Percentiles rank a stretch among this genome's conserved stretches.
phyloP scores from a whole-genome alignment of 2,113 vertebrate genomes.

The Colistium nudipinnis region DNA sequence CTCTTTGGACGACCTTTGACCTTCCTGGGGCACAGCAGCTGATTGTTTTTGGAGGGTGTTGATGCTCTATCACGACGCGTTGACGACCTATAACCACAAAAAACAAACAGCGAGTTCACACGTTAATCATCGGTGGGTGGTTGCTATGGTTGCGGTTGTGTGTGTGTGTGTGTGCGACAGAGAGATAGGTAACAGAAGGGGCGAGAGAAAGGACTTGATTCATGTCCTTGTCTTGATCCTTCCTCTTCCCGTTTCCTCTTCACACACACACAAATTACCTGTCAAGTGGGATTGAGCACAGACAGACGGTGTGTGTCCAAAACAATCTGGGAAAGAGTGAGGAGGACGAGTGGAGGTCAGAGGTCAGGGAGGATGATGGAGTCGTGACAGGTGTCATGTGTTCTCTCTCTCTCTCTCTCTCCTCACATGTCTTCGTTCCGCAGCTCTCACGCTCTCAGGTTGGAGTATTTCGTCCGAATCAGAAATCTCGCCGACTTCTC shows the following conservation, averaged over 20 bases:
- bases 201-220: conserved; percentile 26
- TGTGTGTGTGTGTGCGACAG: not conserved
- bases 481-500: too few relatives aligned
- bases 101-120: not conserved
- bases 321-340: conserved; percentile 57
- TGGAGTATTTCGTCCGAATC: too few relatives aligned
- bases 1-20: conserved; percentile 69
- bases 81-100: not conserved
- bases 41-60: conserved; percentile 16
- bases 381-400: conserved; percentile 75
- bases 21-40: conserved; percentile 53
- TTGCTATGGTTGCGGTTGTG: not conserved
- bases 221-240: conserved; percentile 37
- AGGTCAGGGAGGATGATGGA: conserved; percentile 60
- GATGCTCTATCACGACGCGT: not conserved
- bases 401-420: conserved; percentile 60
- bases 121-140: too few relatives aligned
- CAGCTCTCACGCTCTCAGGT: not conserved
- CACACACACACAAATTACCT: conserved; percentile 22
- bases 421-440: not conserved
- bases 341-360: conserved; percentile 37
- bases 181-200: not conserved
- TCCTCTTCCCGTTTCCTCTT: conserved; percentile 48
- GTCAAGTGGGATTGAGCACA: conserved; percentile 18
- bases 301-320: conserved; percentile 55